A percentile compares a stretch with the other conserved stretches of the same genome.
phyloP scores from a whole-genome alignment of 1,140 invertebrate species.

The Psix sp. region DNA sequence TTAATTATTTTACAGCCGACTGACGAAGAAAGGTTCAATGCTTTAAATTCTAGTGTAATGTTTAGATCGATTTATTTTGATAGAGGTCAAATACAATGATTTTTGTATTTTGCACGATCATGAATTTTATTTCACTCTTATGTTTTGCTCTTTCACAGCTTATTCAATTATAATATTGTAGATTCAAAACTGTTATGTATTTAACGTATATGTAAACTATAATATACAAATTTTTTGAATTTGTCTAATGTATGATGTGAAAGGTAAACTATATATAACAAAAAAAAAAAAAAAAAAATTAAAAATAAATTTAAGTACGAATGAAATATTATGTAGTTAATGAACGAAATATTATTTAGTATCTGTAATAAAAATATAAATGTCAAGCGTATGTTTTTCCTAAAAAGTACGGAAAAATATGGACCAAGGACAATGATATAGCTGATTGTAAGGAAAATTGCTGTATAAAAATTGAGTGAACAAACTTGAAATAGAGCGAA shows the following conservation, averaged over 20 bases:
- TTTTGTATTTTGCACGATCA: conserved; percentile 64
- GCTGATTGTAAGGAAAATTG: conserved; percentile 35
- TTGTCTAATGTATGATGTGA: too few relatives aligned
- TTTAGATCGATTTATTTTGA: conserved; percentile 50
- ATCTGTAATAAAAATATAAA: not conserved
- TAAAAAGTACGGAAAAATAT: conserved; percentile 1
- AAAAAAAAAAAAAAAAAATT: too few relatives aligned
- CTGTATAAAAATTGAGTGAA: conserved; percentile 33
- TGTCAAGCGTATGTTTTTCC: not conserved
- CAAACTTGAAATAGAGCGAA: conserved; percentile 51
- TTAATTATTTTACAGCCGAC: conserved; percentile 49
- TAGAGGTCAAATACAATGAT: conserved; percentile 63
- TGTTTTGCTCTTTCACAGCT: conserved; percentile 14
- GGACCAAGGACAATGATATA: conserved; percentile 39
- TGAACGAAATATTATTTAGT: too few relatives aligned
- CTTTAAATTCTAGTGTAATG: conserved; percentile 70
- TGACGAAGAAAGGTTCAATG: conserved; percentile 56
- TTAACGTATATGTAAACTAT: too few relatives aligned
- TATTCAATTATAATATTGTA: conserved; percentile 48
- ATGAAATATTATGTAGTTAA: too few relatives aligned
- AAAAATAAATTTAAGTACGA: too few relatives aligned
- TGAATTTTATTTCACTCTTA: conserved; percentile 8
- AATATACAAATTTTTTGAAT: too few relatives aligned
- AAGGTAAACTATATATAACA: too few relatives aligned
- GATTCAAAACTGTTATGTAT: not conserved